These are phyloP conservation scores for Pristionchus entomophagus DNA, from an alignment of 2,888 invertebrate species.

Conservation along the genomic window DNA sequence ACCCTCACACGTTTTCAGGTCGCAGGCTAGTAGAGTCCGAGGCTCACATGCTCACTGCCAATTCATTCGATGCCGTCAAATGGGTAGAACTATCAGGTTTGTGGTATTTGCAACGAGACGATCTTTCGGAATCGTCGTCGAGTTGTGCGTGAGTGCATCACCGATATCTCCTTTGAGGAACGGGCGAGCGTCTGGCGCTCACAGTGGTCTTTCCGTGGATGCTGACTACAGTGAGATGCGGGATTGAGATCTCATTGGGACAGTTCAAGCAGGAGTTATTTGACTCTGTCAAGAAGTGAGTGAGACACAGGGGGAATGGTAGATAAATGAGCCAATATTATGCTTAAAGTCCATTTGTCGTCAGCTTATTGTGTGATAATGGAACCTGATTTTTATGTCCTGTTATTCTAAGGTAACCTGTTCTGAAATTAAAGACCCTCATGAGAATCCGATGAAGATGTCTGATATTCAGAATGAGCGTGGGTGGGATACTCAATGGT, in stretches of 20 bases:
- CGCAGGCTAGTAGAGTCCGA: conserved; percentile 23
- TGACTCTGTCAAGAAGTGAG: conserved; percentile 57
- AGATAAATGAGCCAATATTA: too few relatives aligned
- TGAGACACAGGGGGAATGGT: too few relatives aligned
- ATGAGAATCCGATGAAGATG: neutral
- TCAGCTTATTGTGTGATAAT: too few relatives aligned
- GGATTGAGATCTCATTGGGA: conserved; percentile 55
- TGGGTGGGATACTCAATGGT: conserved; percentile 52
- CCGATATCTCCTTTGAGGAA: neutral
- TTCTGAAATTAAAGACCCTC: too few relatives aligned
- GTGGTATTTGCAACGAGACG: neutral
- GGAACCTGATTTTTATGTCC: too few relatives aligned
- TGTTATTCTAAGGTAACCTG: too few relatives aligned
- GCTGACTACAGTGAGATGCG: conserved; percentile 57
- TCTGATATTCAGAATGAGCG: conserved; percentile 52
- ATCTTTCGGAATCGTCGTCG: neutral
- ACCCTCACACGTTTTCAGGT: neutral
- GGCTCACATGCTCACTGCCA: conserved; percentile 11
- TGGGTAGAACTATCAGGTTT: conserved; percentile 39
- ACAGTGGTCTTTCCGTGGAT: conserved; percentile 62
- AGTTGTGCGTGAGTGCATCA: neutral
- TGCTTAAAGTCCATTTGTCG: too few relatives aligned
- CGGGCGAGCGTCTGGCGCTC: conserved; percentile 41
- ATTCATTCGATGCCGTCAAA: conserved; percentile 10
- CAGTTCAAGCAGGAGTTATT: conserved; percentile 65